Base-by-base conservation (phyloP, 2,113 vertebrate genomes). In the Turdus rufiventris region DNA sequence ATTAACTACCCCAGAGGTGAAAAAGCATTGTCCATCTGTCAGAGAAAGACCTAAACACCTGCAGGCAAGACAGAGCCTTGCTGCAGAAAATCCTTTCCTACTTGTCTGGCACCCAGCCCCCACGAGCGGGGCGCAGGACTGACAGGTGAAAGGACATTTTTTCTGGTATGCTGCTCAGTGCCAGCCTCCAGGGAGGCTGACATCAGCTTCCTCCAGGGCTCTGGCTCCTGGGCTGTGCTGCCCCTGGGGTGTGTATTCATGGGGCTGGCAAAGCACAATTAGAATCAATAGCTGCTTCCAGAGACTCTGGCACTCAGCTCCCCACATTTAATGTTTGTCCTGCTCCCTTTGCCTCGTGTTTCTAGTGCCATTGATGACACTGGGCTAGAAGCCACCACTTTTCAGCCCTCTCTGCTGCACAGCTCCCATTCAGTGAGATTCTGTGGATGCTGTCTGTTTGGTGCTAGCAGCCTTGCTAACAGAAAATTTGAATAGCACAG, bases 351-450 rank as follows among this genome's bases (percentile, higher is more conserved):
- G 80, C 51, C 80, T 81, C 28, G 2, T 1, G 2, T 50, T 81
- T 94, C 65, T 38, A 34, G 68, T 14, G 48, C 36, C 6, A 4
- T 48, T 89, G 89, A 85, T 36, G 73, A 87, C 51, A 40, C 48
- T 91, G 84, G 89, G 94, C 87, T 53, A 91, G 58, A 25, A 63
- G 94, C 91, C 93, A 96, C 61, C 11, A 17, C 62, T 76, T 75
- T 45, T 79, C 77, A 95, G 57, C 15, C 43, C 36, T 40, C 57
- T 60, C 71, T 58, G 19, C 34, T 85, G 76, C 81, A 88, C 26
- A 62, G 28, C 43, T 38, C 57, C 76, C 84, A 91, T 91, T 92
- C 87, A 91, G 23, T 26, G 60, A 67, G 38, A 62, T 67, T 85
- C 40, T 72, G 53, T n/a, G 50, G 58, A 85, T 66, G 51, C 31